These are phyloP conservation scores for Stenichneumon culpator DNA, from an alignment of 2,888 invertebrate genomes.

Conservation along the genomic window DNA sequence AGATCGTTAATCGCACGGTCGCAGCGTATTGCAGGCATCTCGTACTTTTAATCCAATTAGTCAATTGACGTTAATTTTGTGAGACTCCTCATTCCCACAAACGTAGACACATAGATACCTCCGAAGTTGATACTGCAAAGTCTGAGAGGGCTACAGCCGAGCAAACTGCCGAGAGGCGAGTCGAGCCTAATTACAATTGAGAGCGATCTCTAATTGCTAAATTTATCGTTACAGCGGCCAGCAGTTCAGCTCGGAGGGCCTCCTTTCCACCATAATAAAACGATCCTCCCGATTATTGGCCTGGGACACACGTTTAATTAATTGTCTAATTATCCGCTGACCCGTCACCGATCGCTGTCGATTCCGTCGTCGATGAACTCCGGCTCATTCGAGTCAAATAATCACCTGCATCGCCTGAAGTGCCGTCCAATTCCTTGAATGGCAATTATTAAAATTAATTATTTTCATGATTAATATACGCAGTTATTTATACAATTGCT, in stretches of 20 bases:
- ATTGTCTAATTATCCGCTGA: slow-evolving; percentile 79
- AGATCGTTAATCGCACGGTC: slow-evolving; percentile 44
- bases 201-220: slow-evolving; percentile 81
- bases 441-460: no score
- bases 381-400: not conserved
- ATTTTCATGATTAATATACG: no score
- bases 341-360: slow-evolving; percentile 66
- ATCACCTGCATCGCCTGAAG: not conserved
- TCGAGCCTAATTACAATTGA: slow-evolving; percentile 81
- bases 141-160: slow-evolving; percentile 24
- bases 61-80: slow-evolving; percentile 82
- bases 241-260: slow-evolving; percentile 20
- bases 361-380: slow-evolving; percentile 1
- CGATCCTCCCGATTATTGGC: slow-evolving; percentile 75
- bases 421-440: no score
- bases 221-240: slow-evolving; percentile 77
- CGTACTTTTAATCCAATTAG: slow-evolving; percentile 77
- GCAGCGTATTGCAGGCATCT: slow-evolving; percentile 41
- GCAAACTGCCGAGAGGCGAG: slow-evolving; percentile 59
- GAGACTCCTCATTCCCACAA: slow-evolving; percentile 81
- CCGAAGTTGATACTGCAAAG: slow-evolving; percentile 64
- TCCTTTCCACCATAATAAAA: slow-evolving; percentile 61
- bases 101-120: slow-evolving; percentile 59
- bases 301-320: slow-evolving; percentile 78
- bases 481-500: no score